A percentile compares a stretch with the other conserved stretches of the same genome.
Evolutionary conservation across 2,113 vertebrate genomes (phyloP).

Genomic region (Myiopsitta monachus): DNA sequence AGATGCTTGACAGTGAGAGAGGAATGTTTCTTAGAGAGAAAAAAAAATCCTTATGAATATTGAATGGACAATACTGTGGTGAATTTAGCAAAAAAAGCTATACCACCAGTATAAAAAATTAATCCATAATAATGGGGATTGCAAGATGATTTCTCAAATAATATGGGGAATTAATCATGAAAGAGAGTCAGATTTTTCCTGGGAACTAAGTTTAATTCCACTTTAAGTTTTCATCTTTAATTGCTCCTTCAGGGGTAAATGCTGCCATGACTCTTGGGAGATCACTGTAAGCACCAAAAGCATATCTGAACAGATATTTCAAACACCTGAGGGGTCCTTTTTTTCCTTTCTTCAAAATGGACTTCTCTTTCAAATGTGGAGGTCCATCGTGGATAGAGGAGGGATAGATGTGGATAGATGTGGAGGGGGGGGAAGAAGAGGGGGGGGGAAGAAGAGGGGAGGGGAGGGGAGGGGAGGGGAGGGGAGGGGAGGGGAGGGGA

Average conservation of each 20-base stretch:
- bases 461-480: too few species aligned
- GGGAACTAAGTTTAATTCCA: not conserved
- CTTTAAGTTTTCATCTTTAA: not conserved
- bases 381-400: too few species aligned
- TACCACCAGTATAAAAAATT: not conserved
- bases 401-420: too few species aligned
- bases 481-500: too few species aligned
- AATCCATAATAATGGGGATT: not conserved
- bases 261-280: not conserved
- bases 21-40: not conserved
- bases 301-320: not conserved
- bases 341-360: not conserved
- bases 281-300: not conserved
- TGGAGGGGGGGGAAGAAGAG: too few species aligned
- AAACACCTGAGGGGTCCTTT: not conserved
- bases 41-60: not conserved
- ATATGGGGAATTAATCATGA: not conserved
- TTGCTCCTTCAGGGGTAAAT: not conserved
- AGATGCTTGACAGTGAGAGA: not conserved
- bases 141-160: not conserved
- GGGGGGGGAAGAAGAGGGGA: too few species aligned
- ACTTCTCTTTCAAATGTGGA: not conserved
- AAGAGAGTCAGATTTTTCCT: not conserved
- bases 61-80: not conserved
- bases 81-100: not conserved